Percentiles rank a stretch among this genome's conserved stretches.
Conservation (phyloP, 2,113 vertebrate species). For the Muntiacus muntjak region DNA sequence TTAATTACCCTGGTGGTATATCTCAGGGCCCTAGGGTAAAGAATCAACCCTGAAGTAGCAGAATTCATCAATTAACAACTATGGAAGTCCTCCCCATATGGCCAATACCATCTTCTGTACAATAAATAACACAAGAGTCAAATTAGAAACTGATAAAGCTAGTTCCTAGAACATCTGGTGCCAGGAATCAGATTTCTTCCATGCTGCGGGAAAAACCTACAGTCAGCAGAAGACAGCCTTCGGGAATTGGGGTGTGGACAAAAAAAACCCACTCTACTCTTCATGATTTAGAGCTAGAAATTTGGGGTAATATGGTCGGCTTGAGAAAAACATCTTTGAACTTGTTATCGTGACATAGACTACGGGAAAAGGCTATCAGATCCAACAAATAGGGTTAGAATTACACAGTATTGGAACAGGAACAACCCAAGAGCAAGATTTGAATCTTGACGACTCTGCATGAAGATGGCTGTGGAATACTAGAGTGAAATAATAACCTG, state of each 20-base stretch:
- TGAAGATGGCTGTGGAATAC: background rate
- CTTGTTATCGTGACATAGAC: background rate
- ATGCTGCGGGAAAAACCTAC: background rate
- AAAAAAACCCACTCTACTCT: background rate
- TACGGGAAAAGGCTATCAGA: background rate
- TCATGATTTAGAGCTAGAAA: constrained; percentile 37
- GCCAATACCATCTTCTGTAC: background rate
- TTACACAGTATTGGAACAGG: background rate
- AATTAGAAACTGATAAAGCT: constrained; percentile 45
- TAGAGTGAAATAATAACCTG: background rate
- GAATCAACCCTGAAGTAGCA: background rate
- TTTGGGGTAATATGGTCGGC: background rate
- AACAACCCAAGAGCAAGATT: background rate
- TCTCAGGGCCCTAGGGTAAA: background rate
- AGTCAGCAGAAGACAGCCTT: constrained; percentile 49
- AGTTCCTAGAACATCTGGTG: constrained; percentile 51
- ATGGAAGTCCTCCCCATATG: background rate
- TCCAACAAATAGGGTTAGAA: background rate
- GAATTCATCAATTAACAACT: constrained; percentile 31
- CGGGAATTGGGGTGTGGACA: background rate
- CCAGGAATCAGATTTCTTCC: constrained; percentile 54
- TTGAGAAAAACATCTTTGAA: constrained; percentile 7
- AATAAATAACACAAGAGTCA: constrained; percentile 25
- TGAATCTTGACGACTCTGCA: background rate
- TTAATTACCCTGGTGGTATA: background rate